These are phyloP conservation scores for Apocheima hispidaria DNA, from an alignment of 2,888 invertebrate species.

Conservation along the genomic window DNA sequence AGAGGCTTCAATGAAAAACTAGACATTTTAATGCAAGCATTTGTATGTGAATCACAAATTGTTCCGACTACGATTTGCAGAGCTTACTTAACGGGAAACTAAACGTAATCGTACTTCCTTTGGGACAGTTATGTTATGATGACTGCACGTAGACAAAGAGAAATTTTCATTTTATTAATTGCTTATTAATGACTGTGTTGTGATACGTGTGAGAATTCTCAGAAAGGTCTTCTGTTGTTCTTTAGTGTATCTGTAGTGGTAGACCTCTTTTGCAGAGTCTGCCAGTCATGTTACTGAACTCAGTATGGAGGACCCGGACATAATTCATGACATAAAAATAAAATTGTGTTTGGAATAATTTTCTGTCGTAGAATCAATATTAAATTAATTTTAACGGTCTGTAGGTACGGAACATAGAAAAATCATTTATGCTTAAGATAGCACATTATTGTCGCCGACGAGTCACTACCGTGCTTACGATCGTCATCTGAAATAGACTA, in stretches of 20 bases:
- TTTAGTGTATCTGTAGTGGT: not conserved
- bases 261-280: too few species aligned
- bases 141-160: slow-evolving; percentile 60
- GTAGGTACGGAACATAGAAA: too few species aligned
- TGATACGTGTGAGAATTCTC: slow-evolving; percentile 54
- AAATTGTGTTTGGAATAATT: too few species aligned
- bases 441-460: too few species aligned
- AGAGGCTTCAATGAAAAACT: not conserved
- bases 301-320: too few species aligned
- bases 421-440: too few species aligned
- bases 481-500: too few species aligned
- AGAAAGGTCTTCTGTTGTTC: slow-evolving; percentile 3
- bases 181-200: slow-evolving; percentile 56
- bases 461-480: too few species aligned
- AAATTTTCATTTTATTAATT: slow-evolving; percentile 68
- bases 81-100: slow-evolving; percentile 66
- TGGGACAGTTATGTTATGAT: slow-evolving; percentile 67
- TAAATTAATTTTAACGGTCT: too few species aligned
- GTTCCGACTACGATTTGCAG: slow-evolving; percentile 28
- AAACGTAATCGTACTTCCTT: slow-evolving; percentile 73
- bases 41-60: slow-evolving; percentile 27
- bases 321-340: too few species aligned
- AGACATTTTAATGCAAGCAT: slow-evolving; percentile 22
- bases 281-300: too few species aligned
- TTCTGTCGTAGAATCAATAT: too few species aligned